Conservation (phyloP, 92 coral and sea anemone species). For the Virgularia gustaviana region DNA sequence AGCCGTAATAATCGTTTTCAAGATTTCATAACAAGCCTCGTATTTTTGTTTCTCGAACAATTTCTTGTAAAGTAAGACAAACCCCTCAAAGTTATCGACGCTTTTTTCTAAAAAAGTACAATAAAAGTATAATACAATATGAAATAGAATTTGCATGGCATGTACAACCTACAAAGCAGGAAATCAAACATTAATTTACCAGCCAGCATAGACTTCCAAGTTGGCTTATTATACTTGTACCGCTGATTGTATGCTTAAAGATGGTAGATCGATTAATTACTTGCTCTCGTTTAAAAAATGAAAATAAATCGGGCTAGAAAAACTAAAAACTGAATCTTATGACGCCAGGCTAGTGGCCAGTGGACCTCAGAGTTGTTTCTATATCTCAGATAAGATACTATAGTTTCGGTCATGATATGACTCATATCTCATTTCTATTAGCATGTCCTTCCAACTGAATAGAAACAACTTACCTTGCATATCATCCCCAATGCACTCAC, state of each 20-base stretch:
- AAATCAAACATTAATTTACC: no score
- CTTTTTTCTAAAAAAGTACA: not conserved
- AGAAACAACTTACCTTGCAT: not conserved
- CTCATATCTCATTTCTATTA: no score
- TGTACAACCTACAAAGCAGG: not conserved
- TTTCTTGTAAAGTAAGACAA: conserved; percentile 14
- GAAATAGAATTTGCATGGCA: not conserved
- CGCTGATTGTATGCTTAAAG: not conserved
- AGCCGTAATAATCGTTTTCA: not conserved
- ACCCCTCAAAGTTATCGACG: not conserved
- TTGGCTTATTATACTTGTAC: no score
- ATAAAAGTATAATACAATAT: not conserved
- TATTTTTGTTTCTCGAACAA: not conserved
- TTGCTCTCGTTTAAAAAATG: no score
- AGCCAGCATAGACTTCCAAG: no score
- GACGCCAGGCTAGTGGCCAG: no score
- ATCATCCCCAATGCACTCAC: not conserved
- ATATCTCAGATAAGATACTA: no score
- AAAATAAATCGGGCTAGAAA: no score
- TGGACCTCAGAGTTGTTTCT: no score
- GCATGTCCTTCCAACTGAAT: no score
- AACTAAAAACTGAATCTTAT: no score
- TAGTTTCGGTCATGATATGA: no score
- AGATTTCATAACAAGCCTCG: conserved; percentile 1
- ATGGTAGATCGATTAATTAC: not conserved